Base-by-base conservation (phyloP, 1,140 invertebrate species). In the Drosophila jambulina region DNA sequence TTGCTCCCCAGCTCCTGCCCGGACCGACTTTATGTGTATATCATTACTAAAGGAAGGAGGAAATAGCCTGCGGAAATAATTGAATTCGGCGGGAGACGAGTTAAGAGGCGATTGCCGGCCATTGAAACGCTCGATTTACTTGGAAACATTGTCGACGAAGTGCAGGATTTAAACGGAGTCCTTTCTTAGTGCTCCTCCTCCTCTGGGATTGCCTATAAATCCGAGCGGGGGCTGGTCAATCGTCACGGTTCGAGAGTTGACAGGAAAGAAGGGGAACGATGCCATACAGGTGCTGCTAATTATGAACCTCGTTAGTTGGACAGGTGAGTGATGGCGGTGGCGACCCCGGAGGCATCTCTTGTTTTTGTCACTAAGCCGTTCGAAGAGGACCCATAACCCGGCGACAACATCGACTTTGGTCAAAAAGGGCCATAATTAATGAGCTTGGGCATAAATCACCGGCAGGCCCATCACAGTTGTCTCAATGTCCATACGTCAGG, bases 11-110 rank as follows among this genome's bases (percentile, higher is more conserved):
- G 38, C 19, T 23, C 32, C 42, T 12, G 48, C 8, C 4, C 12
- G n/a, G 21, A 19, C 21, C 36, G 25, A 49, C n/a, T 75, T 57
- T 67, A 57, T 69, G 68, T 80, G 58, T 78, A 71, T 70, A 85
- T 70, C 59, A 83, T 67, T 54, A 72, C 63, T 15, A 48, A 13
- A 17, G 57, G 61, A 49, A 40, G 38, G 56, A 43, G 62, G 64
- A 74, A 78, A 80, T 84, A 74, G 80, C 64, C 77, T 67, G 59
- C 60, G 57, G 72, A 80, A 88, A 82, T 87, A 87, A 87, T 87
- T 87, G 83, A 87, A 87, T 87, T 84, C 67, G 79, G 80, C 65
- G 61, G 61, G 61, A 75, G 69, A 77, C 84, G 82, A 88, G 83
- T 78, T 88, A 75, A 77, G 75, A 63, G 76, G 64, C 82, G 82